phyloP scores from a whole-genome alignment of 2,113 vertebrate genomes.

The Arothron firmamentum region DNA sequence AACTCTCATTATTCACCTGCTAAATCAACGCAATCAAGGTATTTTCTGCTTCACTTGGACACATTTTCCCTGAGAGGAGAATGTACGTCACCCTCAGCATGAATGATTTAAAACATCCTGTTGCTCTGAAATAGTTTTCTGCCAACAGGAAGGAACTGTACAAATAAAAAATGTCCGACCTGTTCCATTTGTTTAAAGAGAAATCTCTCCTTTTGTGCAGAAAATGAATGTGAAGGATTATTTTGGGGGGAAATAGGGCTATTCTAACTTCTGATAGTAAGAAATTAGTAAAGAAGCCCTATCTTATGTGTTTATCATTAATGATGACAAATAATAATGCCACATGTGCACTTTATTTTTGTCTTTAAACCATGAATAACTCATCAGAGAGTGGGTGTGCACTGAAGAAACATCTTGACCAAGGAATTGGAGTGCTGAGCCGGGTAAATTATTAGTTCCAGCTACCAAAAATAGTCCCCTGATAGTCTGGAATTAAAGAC shows the following conservation, averaged over 20 bases:
- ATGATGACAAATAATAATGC: neutral
- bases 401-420: slow-evolving; percentile 33
- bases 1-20: slow-evolving; percentile 20
- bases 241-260: neutral
- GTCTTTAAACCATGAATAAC: slow-evolving; percentile 34
- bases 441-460: slow-evolving; percentile 34
- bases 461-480: slow-evolving; percentile 33
- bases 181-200: neutral
- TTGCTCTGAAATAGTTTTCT: neutral
- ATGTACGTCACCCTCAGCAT: neutral
- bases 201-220: slow-evolving; percentile 7
- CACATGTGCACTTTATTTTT: slow-evolving; percentile 46
- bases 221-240: slow-evolving; percentile 21
- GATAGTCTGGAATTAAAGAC: slow-evolving; percentile 22
- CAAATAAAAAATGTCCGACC: neutral
- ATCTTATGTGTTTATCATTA: too few species aligned
- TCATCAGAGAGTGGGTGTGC: slow-evolving; percentile 10
- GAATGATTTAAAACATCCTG: neutral
- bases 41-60: slow-evolving; percentile 9
- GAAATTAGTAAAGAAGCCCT: neutral
- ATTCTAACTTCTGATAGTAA: neutral
- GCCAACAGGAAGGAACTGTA: neutral
- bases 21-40: slow-evolving; percentile 2
- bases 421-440: slow-evolving; percentile 11
- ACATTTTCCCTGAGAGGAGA: neutral